phyloP scores from a whole-genome alignment of 2,797 vertebrate species.

The Hippoglossus hippoglossus region DNA sequence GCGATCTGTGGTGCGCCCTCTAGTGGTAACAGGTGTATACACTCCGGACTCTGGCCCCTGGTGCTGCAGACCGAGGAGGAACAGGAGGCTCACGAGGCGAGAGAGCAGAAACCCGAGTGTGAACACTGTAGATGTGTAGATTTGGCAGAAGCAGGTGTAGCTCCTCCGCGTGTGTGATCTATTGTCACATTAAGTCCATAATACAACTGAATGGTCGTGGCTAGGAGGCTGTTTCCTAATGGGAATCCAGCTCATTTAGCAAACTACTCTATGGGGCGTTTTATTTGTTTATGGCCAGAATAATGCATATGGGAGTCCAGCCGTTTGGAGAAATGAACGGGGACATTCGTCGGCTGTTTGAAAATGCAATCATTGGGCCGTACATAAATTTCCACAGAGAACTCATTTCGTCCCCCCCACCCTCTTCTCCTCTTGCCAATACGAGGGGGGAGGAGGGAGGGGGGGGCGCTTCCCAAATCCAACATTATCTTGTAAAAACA shows the following conservation, averaged over 20 bases:
- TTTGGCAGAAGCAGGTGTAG: constrained; percentile 6
- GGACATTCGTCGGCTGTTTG: constrained; percentile 43
- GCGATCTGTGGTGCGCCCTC: background rate
- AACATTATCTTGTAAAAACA: constrained; percentile 75
- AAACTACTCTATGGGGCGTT: constrained; percentile 60
- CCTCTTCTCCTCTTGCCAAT: constrained; percentile 11
- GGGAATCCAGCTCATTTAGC: constrained; percentile 72
- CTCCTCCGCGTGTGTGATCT: constrained; percentile 46
- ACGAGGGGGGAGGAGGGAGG: constrained; percentile 17
- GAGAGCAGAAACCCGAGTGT: background rate
- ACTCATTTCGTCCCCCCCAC: constrained; percentile 11
- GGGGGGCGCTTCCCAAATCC: constrained; percentile 54
- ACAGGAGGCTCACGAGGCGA: no score
- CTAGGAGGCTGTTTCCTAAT: constrained; percentile 41
- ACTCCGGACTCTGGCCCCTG: background rate
- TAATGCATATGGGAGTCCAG: constrained; percentile 44
- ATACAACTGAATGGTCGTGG: constrained; percentile 44
- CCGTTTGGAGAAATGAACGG: constrained; percentile 59
- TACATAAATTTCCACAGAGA: constrained; percentile 52
- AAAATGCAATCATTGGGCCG: constrained; percentile 61
- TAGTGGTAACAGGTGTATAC: background rate
- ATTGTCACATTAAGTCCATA: constrained; percentile 47
- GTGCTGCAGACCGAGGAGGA: no score
- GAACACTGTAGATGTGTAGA: background rate
- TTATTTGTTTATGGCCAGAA: constrained; percentile 64